Percentiles rank a stretch among this genome's conserved stretches.
Conservation (phyloP, 2,888 invertebrate species). For the Tenthredo amoena region DNA sequence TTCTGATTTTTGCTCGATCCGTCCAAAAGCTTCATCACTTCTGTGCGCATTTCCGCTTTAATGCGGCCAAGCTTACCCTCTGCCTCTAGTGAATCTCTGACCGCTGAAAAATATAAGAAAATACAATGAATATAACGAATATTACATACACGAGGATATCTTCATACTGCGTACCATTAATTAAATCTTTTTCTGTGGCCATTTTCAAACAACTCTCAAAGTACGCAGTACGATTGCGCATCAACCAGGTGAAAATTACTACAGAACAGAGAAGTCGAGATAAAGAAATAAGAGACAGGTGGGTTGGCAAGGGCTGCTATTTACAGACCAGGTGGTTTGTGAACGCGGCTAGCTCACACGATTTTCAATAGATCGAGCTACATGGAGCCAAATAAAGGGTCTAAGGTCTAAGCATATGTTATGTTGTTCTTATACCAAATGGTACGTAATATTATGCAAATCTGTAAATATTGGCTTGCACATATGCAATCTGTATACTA, state of each 20-base stretch:
- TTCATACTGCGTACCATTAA: conserved; percentile 65
- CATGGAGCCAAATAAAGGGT: background rate
- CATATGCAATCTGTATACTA: background rate
- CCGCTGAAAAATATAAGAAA: conserved; percentile 64
- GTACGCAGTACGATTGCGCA: background rate
- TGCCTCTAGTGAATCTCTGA: conserved; percentile 72
- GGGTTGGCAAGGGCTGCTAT: conserved; percentile 14
- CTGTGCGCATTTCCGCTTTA: conserved; percentile 74
- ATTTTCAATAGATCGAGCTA: conserved; percentile 30
- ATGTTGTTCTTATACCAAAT: background rate
- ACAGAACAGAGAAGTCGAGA: background rate
- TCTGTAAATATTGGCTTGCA: background rate
- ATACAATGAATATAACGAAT: background rate
- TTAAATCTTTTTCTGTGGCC: conserved; percentile 71
- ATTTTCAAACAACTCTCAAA: conserved; percentile 61
- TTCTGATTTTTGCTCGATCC: conserved; percentile 61
- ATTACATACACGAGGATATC: background rate
- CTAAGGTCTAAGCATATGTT: background rate
- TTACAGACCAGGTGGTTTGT: background rate
- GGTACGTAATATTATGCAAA: background rate
- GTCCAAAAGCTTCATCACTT: conserved; percentile 73
- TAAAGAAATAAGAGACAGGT: conserved; percentile 18
- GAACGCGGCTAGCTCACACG: background rate
- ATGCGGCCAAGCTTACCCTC: conserved; percentile 72
- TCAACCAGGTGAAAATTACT: conserved; percentile 16